Percentiles rank a stretch among this genome's conserved stretches.
These are phyloP conservation scores for Lophura nycthemera DNA, from an alignment of 2,113 vertebrate species.

Conservation along the genomic window DNA sequence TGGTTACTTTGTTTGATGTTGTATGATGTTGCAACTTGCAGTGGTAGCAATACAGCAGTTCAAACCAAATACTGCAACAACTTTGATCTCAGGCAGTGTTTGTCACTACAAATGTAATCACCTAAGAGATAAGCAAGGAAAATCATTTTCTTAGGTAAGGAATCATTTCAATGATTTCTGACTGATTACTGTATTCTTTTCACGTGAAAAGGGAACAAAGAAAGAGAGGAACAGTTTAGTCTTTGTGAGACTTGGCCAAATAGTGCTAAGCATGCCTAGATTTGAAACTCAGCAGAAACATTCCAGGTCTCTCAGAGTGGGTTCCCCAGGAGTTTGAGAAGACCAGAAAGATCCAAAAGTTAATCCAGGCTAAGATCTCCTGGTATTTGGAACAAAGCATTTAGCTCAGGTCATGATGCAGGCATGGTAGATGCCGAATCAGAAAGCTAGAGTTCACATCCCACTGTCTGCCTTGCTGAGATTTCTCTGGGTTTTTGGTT, in stretches of 20 bases:
- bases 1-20: not conserved
- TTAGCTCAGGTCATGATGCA: not conserved
- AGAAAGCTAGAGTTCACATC: not conserved
- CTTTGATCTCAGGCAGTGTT: not conserved
- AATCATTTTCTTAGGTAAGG: not conserved
- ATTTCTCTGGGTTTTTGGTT: not conserved
- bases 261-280: not conserved
- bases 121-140: not conserved
- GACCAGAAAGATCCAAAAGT: not conserved
- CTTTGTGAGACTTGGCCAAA: not conserved
- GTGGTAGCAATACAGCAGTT: not conserved
- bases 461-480: not conserved
- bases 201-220: not conserved
- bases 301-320: not conserved
- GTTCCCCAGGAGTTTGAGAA: not conserved
- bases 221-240: not conserved
- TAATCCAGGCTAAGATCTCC: not conserved
- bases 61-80: not conserved
- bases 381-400: not conserved
- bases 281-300: not conserved
- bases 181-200: not conserved
- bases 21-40: not conserved
- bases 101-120: conserved; percentile 5
- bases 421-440: accelerated
- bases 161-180: not conserved